phyloP scores from a whole-genome alignment of 2,888 invertebrate species.

The Drosophila conformis region DNA sequence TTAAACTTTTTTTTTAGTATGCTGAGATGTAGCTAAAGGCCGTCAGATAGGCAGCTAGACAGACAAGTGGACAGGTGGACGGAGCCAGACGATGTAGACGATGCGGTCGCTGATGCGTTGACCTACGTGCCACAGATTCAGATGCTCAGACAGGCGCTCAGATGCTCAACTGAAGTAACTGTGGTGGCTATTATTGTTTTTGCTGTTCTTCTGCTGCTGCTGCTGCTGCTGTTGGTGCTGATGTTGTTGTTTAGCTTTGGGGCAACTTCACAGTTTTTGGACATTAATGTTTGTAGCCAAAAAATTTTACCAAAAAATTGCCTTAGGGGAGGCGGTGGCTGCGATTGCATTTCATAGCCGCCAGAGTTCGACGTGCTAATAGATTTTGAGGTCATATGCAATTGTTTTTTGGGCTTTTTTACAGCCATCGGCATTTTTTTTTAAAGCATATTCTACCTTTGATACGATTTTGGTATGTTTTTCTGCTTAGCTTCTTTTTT shows the following conservation, averaged over 20 bases:
- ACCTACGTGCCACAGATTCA: conserved; percentile 75
- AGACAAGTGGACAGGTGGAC: conserved; percentile 40
- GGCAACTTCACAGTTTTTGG: conserved; percentile 81
- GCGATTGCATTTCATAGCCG: conserved; percentile 76
- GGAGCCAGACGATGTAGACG: conserved; percentile 47
- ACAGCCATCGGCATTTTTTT: conserved; percentile 32
- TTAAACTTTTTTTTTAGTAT: conserved; percentile 30
- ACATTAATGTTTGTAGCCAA: conserved; percentile 70
- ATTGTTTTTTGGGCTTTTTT: conserved; percentile 48
- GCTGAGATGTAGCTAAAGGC: conserved; percentile 58
- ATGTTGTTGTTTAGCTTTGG: conserved; percentile 56
- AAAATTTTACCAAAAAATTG: conserved; percentile 43
- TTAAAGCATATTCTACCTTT: conserved; percentile 33
- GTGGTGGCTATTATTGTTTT: conserved; percentile 21
- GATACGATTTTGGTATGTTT: conserved; percentile 64
- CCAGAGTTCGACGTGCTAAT: conserved; percentile 82
- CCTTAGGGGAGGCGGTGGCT: conserved; percentile 46
- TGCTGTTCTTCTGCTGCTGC: conserved; percentile 25
- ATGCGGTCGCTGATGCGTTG: conserved; percentile 63
- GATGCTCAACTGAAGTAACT: conserved; percentile 44
- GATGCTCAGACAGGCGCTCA: conserved; percentile 55
- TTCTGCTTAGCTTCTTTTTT: conserved; percentile 18
- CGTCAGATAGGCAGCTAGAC: conserved; percentile 46
- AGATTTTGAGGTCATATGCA: conserved; percentile 83
- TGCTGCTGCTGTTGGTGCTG: conserved; percentile 24